Percentiles rank a stretch among this genome's conserved stretches.
Conservation (phyloP, 2,113 vertebrate genomes). For the Podarcis cretensis region DNA sequence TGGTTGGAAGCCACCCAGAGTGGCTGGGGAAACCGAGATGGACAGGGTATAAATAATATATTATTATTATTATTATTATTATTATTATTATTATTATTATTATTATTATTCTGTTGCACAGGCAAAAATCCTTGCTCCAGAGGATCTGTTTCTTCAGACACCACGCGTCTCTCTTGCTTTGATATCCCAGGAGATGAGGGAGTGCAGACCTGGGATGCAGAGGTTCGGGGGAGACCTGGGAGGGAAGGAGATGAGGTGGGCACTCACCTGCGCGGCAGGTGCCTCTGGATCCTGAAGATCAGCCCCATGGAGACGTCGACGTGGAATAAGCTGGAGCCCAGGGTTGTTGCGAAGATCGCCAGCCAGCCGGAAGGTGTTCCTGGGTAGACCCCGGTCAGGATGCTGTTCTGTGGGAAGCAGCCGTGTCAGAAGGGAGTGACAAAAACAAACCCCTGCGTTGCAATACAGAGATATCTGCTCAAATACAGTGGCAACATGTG, state of each 20-base stretch:
- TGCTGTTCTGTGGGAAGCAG: conserved; percentile 83
- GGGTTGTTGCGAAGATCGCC: conserved; percentile 85
- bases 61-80: too few species aligned
- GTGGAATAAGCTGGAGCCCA: conserved; percentile 86
- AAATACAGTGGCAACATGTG: too few species aligned
- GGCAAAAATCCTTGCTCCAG: too few species aligned
- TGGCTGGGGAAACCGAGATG: too few species aligned
- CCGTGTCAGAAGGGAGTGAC: neutral
- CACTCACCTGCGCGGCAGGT: conserved; percentile 83
- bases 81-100: too few species aligned
- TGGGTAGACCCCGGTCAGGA: conserved; percentile 92
- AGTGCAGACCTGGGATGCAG: neutral
- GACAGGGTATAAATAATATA: too few species aligned
- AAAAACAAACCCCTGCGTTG: too few species aligned
- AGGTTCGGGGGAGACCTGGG: too few species aligned
- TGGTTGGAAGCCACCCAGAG: too few species aligned
- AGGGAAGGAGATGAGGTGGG: accelerated
- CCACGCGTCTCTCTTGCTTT: neutral
- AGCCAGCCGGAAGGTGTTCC: conserved; percentile 95
- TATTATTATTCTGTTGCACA: too few species aligned
- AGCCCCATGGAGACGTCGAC: conserved; percentile 88
- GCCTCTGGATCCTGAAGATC: conserved; percentile 81
- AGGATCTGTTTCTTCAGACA: too few species aligned
- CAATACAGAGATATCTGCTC: too few species aligned
- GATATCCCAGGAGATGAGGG: neutral